Percentiles rank a stretch among this genome's conserved stretches.
phyloP scores from a whole-genome alignment of 2,797 vertebrate genomes.

The Cygnus olor region DNA sequence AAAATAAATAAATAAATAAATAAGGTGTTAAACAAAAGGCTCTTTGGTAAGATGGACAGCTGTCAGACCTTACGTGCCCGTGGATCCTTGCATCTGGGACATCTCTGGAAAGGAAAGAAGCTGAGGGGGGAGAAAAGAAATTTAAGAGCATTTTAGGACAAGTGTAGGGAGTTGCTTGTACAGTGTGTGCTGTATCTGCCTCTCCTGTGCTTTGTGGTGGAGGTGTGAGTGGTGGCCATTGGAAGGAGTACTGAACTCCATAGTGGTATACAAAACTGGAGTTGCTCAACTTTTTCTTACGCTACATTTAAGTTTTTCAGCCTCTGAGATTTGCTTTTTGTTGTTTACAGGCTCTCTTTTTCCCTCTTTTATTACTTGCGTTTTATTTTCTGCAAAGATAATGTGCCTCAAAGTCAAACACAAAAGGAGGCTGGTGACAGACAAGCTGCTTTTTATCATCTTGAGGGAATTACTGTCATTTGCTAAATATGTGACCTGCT shows the following conservation, averaged over 20 bases:
- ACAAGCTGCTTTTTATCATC: constrained; percentile 17
- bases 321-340: background rate
- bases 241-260: background rate
- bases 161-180: background rate
- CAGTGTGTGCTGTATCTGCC: accelerated
- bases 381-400: constrained; percentile 20
- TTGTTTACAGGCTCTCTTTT: constrained; percentile 18
- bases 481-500: background rate
- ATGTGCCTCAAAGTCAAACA: background rate
- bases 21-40: background rate
- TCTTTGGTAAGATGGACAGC: background rate
- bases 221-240: background rate
- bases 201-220: background rate
- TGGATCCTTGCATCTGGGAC: background rate
- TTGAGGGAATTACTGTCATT: constrained; percentile 23
- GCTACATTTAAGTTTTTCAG: background rate
- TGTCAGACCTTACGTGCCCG: background rate
- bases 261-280: background rate
- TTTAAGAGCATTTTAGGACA: background rate
- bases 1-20: background rate
- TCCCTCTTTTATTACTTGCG: background rate
- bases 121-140: background rate
- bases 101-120: background rate
- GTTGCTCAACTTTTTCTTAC: background rate
- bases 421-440: constrained; percentile 30